Conservation (phyloP, 2,888 invertebrate genomes). For the Erebia aethiops region DNA sequence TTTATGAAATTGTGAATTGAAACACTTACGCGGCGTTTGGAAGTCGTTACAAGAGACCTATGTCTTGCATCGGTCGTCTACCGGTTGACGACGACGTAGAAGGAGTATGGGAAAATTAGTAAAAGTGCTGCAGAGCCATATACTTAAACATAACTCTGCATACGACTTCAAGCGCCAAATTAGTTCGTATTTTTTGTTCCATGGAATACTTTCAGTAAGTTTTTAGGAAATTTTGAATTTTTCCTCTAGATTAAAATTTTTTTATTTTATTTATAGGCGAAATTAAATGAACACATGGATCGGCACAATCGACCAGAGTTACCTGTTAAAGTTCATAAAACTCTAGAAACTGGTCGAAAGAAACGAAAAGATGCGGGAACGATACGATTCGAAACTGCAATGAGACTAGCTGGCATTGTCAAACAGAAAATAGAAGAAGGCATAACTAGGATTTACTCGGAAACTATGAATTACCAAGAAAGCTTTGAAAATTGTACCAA, state of each 20-base stretch:
- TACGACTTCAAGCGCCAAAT: conserved; percentile 6
- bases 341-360: conserved; percentile 56
- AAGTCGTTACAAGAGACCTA: no score
- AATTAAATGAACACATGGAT: conserved; percentile 58
- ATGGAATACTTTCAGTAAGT: neutral
- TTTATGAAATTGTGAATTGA: no score
- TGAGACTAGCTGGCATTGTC: conserved; percentile 61
- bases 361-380: conserved; percentile 64
- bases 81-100: no score
- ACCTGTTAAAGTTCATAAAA: conserved; percentile 46
- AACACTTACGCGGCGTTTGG: no score
- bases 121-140: neutral
- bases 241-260: neutral
- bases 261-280: conserved; percentile 51
- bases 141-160: neutral
- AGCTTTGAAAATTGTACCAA: neutral
- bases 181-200: neutral
- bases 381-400: conserved; percentile 52
- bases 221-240: no score
- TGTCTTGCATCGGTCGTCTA: no score
- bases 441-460: conserved; percentile 12
- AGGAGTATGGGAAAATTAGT: neutral
- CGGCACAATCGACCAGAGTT: conserved; percentile 47
- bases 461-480: neutral
- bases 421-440: conserved; percentile 30